phyloP scores from a whole-genome alignment of 2,888 invertebrate species.

The Caenorhabditis sinica region DNA sequence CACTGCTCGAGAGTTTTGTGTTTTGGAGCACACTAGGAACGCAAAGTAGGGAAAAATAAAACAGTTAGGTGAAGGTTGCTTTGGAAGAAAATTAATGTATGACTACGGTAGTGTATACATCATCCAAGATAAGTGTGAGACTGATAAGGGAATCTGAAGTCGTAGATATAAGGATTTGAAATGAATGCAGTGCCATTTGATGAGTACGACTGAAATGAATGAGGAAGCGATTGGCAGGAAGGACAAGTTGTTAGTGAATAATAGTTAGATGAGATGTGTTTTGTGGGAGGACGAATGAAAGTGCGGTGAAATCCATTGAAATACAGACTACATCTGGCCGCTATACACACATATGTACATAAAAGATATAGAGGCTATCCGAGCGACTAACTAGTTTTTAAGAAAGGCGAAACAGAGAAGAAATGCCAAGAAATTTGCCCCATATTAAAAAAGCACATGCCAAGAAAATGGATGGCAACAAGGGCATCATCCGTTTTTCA shows the following conservation, averaged over 20 bases:
- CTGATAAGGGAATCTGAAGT: background rate
- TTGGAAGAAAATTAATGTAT: no score
- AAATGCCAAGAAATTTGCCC: slow-evolving; percentile 59
- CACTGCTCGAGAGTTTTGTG: no score
- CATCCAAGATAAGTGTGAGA: no score
- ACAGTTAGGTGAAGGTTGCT: no score
- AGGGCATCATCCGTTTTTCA: slow-evolving; percentile 20
- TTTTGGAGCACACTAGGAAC: no score
- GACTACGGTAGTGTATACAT: background rate
- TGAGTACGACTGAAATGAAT: slow-evolving; percentile 26
- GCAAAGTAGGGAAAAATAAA: no score
- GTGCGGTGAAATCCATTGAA: slow-evolving; percentile 69
- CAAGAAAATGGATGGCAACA: slow-evolving; percentile 39
- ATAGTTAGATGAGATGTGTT: slow-evolving; percentile 63
- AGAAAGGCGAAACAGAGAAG: slow-evolving; percentile 42
- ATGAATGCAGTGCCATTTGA: slow-evolving; percentile 14
- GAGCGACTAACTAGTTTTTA: slow-evolving; percentile 60
- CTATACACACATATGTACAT: slow-evolving; percentile 67
- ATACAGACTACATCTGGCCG: slow-evolving; percentile 66
- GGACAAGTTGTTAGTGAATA: slow-evolving; percentile 66
- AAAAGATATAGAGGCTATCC: slow-evolving; percentile 66
- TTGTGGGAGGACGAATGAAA: slow-evolving; percentile 62
- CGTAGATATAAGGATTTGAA: slow-evolving; percentile 2
- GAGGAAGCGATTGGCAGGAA: slow-evolving; percentile 59
- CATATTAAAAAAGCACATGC: slow-evolving; percentile 42